phyloP scores from a whole-genome alignment of 2,888 invertebrate species.

The Platerodrilus igneus region DNA sequence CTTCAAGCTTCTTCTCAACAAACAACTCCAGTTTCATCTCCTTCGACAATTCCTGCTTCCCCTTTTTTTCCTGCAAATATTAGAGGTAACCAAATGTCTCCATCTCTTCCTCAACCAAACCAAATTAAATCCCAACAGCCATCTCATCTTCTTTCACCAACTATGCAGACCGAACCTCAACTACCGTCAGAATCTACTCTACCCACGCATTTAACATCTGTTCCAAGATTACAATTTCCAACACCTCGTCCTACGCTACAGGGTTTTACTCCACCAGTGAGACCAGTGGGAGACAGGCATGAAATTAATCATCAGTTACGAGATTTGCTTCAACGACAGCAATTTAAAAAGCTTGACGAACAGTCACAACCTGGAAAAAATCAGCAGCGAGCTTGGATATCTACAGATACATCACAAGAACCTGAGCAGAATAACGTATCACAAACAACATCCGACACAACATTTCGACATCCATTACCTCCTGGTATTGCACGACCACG shows the following conservation, averaged over 20 bases:
- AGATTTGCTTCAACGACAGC: slow-evolving; percentile 74
- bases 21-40: slow-evolving; percentile 37
- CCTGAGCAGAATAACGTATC: slow-evolving; percentile 32
- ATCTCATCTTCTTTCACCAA: slow-evolving; percentile 39
- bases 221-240: slow-evolving; percentile 52
- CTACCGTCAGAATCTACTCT: slow-evolving; percentile 49
- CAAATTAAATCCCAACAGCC: slow-evolving; percentile 33
- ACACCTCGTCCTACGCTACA: slow-evolving; percentile 29
- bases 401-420: slow-evolving; percentile 38
- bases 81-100: slow-evolving; percentile 41
- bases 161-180: slow-evolving; percentile 37
- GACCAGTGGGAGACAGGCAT: slow-evolving; percentile 46
- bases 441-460: slow-evolving; percentile 52
- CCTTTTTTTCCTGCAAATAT: slow-evolving; percentile 34
- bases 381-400: slow-evolving; percentile 55
- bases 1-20: slow-evolving; percentile 40
- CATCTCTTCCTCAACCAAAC: slow-evolving; percentile 29
- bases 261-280: slow-evolving; percentile 28
- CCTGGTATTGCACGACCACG: slow-evolving; percentile 51
- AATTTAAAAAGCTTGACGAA: slow-evolving; percentile 55
- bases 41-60: slow-evolving; percentile 39
- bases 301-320: slow-evolving; percentile 72
- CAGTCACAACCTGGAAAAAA: slow-evolving; percentile 42
- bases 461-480: slow-evolving; percentile 68
- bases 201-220: slow-evolving; percentile 53